Base-by-base conservation (phyloP, 1,140 invertebrate species). In the Hirudo medicinalis region DNA sequence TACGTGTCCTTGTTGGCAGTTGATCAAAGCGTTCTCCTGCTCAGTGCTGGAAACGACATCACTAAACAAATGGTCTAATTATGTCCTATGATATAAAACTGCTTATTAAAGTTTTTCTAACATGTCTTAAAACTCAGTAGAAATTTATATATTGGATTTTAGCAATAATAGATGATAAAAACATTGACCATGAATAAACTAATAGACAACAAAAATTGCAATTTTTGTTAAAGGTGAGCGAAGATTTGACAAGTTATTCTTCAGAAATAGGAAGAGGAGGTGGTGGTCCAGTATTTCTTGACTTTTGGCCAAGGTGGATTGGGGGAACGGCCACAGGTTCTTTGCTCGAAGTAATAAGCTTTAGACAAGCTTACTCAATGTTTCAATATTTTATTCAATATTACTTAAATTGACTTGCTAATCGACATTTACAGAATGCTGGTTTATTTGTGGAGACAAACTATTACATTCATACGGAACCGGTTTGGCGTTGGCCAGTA, bases 1-100 rank as follows among this genome's bases (percentile, higher is more conserved):
- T 90, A 89, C 76, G 87, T 96, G 73, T 91, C 90, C 69, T 79
- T 96, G 20, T 83, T 93, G 76, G 90, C 90, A 2, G 87, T 95
- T 20, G 92, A 96, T 82, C 90, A 95, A 79, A 90, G 90, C 82
- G 88, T 91, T 0, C 78, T 89, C 0, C 77, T 90, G 0, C 80
- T 95, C 8, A 87, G 87, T 76, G 79, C 81, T 63, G 85, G 86
- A 60, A 87, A 87, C 78, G 87, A 88, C 76, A 84, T 88, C 68
- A 84, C 83, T 49, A 74, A 82, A 74, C 78, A 81, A 72, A 78
- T 85, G 83, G 83, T 49, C 11, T 49, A 17, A 49, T 49, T 49
- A 49, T 13, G 11, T 13, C 11, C 15, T 17, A 49, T 17, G 15
- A 49, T 13, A 1, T 49, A 5, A 49, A 49, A 15, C 11, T 11